Conservation (phyloP, 2,888 invertebrate genomes). For the Congeria kusceri region DNA sequence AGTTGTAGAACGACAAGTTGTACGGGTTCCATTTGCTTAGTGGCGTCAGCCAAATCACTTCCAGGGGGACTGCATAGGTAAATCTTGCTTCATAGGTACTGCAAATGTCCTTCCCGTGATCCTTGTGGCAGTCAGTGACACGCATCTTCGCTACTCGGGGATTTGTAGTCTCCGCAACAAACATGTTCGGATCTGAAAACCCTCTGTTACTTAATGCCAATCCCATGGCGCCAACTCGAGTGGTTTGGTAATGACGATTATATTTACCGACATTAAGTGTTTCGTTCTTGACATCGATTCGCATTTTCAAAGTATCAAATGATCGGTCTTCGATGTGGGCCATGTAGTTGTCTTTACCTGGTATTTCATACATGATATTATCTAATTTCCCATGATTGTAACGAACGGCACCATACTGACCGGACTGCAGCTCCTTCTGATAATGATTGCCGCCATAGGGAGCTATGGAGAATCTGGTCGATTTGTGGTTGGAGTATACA, state of each 20-base stretch:
- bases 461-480: conserved; percentile 55
- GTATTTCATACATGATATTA: conserved; percentile 49
- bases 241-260: conserved; percentile 35
- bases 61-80: conserved; percentile 80
- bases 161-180: conserved; percentile 70
- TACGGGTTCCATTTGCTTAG: conserved; percentile 79
- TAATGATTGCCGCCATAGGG: conserved; percentile 17
- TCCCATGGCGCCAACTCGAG: conserved; percentile 46
- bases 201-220: conserved; percentile 48
- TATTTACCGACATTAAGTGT: conserved; percentile 48
- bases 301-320: conserved; percentile 33
- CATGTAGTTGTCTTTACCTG: conserved; percentile 50
- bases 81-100: conserved; percentile 52
- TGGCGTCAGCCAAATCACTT: conserved; percentile 79
- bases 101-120: conserved; percentile 38
- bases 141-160: conserved; percentile 61
- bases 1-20: conserved; percentile 35
- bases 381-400: conserved; percentile 36
- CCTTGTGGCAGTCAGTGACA: conserved; percentile 49
- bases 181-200: conserved; percentile 59
- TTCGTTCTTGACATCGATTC: conserved; percentile 24
- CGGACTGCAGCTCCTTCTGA: conserved; percentile 13
- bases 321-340: conserved; percentile 32
- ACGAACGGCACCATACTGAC: not conserved
- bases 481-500: conserved; percentile 27